A percentile compares a stretch with the other conserved stretches of the same genome.
Evolutionary conservation across 1,140 invertebrate species (phyloP).

Genomic region (Tachypleus tridentatus): DNA sequence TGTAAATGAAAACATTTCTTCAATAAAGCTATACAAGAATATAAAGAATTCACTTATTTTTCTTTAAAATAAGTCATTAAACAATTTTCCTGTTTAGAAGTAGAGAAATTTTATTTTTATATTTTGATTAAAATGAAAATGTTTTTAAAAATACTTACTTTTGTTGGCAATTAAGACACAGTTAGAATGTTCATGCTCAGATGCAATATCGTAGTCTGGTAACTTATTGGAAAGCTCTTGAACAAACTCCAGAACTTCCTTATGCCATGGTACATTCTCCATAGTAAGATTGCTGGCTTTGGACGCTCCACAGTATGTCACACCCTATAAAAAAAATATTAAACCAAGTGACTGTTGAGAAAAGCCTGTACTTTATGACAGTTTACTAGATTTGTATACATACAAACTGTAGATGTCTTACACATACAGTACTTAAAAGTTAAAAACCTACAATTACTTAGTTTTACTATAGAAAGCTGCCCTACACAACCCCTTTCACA

Average conservation of each 20-base stretch:
- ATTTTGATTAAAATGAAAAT: conserved; percentile 1
- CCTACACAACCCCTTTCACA: too few species aligned
- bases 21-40: background rate
- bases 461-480: too few species aligned
- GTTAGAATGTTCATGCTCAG: conserved; percentile 53
- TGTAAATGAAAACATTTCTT: background rate
- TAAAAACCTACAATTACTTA: too few species aligned
- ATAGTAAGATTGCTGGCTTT: conserved; percentile 46
- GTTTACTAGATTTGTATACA: too few species aligned
- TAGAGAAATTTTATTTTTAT: background rate
- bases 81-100: conserved; percentile 4
- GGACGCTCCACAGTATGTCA: conserved; percentile 50
- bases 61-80: background rate
- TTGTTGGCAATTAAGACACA: conserved; percentile 47
- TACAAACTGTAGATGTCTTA: too few species aligned
- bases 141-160: conserved; percentile 30
- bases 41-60: background rate
- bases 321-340: conserved; percentile 38
- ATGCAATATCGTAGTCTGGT: conserved; percentile 45
- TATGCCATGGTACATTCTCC: conserved; percentile 53
- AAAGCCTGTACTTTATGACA: too few species aligned
- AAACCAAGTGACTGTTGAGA: background rate
- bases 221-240: conserved; percentile 36
- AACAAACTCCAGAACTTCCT: conserved; percentile 47
- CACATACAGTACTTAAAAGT: too few species aligned